Evolutionary conservation across 2,113 vertebrate species (phyloP).

Genomic region (Clupea harengus): DNA sequence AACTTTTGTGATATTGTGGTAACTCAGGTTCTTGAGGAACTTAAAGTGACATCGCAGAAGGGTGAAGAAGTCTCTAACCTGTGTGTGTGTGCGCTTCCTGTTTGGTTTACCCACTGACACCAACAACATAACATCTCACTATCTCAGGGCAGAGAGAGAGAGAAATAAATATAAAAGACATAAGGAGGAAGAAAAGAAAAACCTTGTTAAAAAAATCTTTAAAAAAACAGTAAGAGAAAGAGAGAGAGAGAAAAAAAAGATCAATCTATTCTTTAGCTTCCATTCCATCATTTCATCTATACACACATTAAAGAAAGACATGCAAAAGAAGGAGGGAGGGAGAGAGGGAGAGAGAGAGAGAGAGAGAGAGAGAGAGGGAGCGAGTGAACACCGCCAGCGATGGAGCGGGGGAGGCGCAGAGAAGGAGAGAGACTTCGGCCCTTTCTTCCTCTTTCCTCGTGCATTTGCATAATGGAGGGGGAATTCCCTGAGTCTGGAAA

Average conservation of each 20-base stretch:
- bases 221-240: neutral
- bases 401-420: neutral
- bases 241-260: neutral
- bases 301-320: no score
- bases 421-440: neutral
- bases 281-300: no score
- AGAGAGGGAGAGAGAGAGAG: neutral
- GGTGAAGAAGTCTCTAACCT: neutral
- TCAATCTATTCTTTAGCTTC: no score
- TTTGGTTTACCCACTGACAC: neutral
- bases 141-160: neutral
- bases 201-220: neutral
- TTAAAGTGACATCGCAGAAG: neutral
- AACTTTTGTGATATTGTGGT: neutral
- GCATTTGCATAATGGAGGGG: slow-evolving; percentile 45
- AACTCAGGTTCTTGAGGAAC: slow-evolving; percentile 12
- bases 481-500: slow-evolving; percentile 45
- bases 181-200: neutral
- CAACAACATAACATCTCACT: neutral
- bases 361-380: neutral
- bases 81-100: neutral
- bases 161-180: neutral
- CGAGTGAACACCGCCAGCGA: neutral
- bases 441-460: slow-evolving; percentile 16
- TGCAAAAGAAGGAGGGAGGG: neutral